Percentiles rank a stretch among this genome's conserved stretches.
Conservation (phyloP, 2,113 vertebrate genomes). For the Kryptolebias marmoratus region DNA sequence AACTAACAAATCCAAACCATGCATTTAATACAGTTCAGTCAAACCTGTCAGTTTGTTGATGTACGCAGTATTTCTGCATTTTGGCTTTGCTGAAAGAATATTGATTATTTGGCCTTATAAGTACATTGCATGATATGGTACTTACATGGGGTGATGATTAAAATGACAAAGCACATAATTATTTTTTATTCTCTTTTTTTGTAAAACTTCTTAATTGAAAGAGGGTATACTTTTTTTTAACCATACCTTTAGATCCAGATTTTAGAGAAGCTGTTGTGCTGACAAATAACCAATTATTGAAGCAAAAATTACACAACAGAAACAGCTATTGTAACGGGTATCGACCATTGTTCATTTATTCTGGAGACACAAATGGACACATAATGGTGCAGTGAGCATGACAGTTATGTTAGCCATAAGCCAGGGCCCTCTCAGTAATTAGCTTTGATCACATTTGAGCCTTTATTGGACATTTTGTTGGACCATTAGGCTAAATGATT, state of each 20-base stretch:
- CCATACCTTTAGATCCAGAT: neutral
- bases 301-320: neutral
- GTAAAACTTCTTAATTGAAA: too few relatives aligned
- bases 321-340: neutral
- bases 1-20: too few relatives aligned
- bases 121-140: too few relatives aligned
- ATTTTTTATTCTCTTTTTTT: too few relatives aligned
- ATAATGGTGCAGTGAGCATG: constrained; percentile 47
- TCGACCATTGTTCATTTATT: constrained; percentile 37
- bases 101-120: too few relatives aligned
- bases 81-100: too few relatives aligned
- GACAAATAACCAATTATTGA: neutral
- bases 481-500: constrained; percentile 62
- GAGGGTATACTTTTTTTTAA: too few relatives aligned
- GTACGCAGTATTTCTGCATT: too few relatives aligned
- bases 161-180: too few relatives aligned
- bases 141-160: too few relatives aligned
- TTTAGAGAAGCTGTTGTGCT: neutral
- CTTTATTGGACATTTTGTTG: constrained; percentile 37
- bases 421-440: constrained; percentile 34
- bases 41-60: too few relatives aligned
- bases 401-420: constrained; percentile 44
- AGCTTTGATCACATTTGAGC: constrained; percentile 40
- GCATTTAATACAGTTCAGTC: too few relatives aligned
- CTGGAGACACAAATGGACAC: constrained; percentile 32